Evolutionary conservation across 1,140 invertebrate species (phyloP), one percentile per base, ranked within the genome.

Genomic region (Eriocheir sinensis): DNA sequence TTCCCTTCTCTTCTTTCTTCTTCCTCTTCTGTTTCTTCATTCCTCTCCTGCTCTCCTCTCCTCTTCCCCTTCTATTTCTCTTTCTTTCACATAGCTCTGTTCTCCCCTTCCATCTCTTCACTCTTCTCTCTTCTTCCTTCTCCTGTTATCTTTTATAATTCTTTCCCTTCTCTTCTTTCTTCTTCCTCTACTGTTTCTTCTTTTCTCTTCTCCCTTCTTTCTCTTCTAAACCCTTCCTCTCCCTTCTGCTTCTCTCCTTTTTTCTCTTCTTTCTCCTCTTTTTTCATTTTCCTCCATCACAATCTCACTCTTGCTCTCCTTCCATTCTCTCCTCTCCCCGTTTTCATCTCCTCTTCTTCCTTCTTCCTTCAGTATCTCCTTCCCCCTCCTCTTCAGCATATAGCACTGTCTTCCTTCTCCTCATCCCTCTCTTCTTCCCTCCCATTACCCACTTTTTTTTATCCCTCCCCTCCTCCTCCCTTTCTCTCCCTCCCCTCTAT

Each of bases 371-470:
- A 48, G 4, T 15, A 48, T 15, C 44, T 8, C 44, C 44, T 48
- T 15, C 44, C 4, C 44, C 44, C 4, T 15, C 44, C 4, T 15
- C 44, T 48, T 15, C 44, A 48, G 4, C 44, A 21, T n/a, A 72
- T 72, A 72, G 60, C 60, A 72, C 60, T 72, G 60, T 72, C 60
- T 72, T n/a, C n/a, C n/a, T n/a, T n/a, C n/a, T n/a, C n/a, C n/a
- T n/a, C n/a, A n/a, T n/a, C n/a, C n/a, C n/a, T n/a, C n/a, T n/a
- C n/a, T n/a, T n/a, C n/a, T n/a, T n/a, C n/a, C n/a, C n/a, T n/a
- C n/a, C n/a, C n/a, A n/a, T n/a, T n/a, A n/a, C n/a, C n/a, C n/a
- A n/a, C n/a, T n/a, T n/a, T n/a, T n/a, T n/a, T n/a, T n/a, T n/a
- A n/a, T n/a, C n/a, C n/a, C n/a, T n/a, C n/a, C n/a, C n/a, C n/a